Evolutionary conservation across 2,888 invertebrate genomes (phyloP), one percentile per base, ranked within the genome.

Genomic region (Aspidiotus rigidus): DNA sequence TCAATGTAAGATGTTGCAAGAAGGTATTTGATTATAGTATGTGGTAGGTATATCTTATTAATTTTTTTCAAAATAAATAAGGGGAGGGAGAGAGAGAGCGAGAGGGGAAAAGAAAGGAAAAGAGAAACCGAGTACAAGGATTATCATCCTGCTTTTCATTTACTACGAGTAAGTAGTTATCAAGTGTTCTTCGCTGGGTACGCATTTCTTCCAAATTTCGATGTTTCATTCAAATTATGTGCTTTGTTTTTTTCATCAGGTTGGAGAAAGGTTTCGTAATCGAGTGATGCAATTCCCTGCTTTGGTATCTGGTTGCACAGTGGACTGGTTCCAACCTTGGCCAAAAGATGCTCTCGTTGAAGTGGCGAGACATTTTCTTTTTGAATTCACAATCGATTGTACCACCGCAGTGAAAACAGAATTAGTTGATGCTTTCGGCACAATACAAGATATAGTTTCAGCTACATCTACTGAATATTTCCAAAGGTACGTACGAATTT

Each of bases 281-380:
- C 83, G 95, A 72, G 92, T 95, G 0, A 83, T 94, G 77, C 85
- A 93, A 74, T 97, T 97, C 77, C 96, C 97, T 2, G 95, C 95
- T 0, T 81, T 97, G 49, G 93, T 96, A 74, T 93, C 95, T n/a
- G 96, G 96, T 10, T 97, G 97, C 77, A 97, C 96, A 0, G 92
- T 97, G 73, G 94, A 97, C 79, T 97, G 97, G 97, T 95, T 96
- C 75, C 95, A 95, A 77, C 93, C 95, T 6, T 97, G 97, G 97
- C 97, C 97, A 0, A 90, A 89, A 77, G 94, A 95, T 78, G 97
- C 97, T 28, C 81, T 97, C 44, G 87, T 96, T 64, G 86, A 90
- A 40, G 97, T 97, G 13, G 94, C 96, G 7, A 85, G 88, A 76
- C 95, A 97, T 80, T 96, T 95, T 79, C 82, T 97, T 56, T 82